phyloP scores from a whole-genome alignment of 2,888 invertebrate species.

The Anodontia alba region DNA sequence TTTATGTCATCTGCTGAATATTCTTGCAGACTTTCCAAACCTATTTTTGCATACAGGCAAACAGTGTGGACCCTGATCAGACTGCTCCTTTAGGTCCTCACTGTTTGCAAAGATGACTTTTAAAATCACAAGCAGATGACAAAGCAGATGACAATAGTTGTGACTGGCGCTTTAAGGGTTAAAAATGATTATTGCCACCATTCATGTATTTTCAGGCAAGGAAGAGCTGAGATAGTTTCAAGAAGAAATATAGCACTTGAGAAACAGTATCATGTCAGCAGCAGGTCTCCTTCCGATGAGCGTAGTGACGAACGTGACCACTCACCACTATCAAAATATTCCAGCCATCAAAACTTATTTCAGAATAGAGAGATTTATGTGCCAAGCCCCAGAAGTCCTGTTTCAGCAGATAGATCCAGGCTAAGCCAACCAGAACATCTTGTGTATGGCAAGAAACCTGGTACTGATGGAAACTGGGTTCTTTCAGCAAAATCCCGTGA shows the following conservation, averaged over 20 bases:
- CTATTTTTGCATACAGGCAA: too few species aligned
- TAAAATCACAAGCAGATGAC: too few species aligned
- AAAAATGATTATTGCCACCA: too few species aligned
- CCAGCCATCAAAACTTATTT: slow-evolving; percentile 5
- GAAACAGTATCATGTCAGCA: slow-evolving; percentile 35
- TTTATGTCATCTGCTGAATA: too few species aligned
- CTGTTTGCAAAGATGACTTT: too few species aligned
- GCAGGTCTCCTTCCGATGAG: slow-evolving; percentile 14
- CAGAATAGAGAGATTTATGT: slow-evolving; percentile 7
- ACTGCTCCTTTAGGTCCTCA: too few species aligned
- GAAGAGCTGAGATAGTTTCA: background rate
- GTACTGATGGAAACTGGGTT: slow-evolving; percentile 50
- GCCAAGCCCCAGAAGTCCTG: slow-evolving; percentile 1
- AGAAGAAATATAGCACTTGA: slow-evolving; percentile 2
- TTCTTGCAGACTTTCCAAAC: too few species aligned
- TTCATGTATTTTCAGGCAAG: background rate
- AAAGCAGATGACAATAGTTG: too few species aligned
- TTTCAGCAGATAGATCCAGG: background rate
- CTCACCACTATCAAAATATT: slow-evolving; percentile 11
- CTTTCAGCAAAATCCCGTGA: slow-evolving; percentile 50
- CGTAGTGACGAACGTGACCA: slow-evolving; percentile 25
- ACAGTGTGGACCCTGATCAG: too few species aligned
- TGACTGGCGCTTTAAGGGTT: too few species aligned
- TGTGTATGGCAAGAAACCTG: slow-evolving; percentile 40
- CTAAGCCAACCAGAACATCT: slow-evolving; percentile 45